Percentiles rank a stretch among this genome's conserved stretches.
Evolutionary conservation across 1,140 invertebrate species (phyloP).

Genomic region (Steinernema khuongi): DNA sequence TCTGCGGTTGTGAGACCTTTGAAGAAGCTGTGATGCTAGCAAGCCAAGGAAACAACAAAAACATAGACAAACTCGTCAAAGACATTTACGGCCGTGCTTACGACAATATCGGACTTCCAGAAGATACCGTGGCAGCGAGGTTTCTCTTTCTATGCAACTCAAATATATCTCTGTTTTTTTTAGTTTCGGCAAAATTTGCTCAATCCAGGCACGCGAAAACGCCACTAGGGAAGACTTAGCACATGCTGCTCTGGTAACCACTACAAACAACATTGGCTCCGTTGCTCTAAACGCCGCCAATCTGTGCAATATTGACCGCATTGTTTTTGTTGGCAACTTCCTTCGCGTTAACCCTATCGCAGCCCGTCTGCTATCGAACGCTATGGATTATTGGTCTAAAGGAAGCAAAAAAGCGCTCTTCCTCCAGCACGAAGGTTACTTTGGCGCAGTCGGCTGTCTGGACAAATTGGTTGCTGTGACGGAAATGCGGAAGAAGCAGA

Average conservation of each 20-base stretch:
- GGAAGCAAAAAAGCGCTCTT: slow-evolving; percentile 81
- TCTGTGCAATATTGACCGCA: slow-evolving; percentile 65
- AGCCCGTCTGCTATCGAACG: slow-evolving; percentile 89
- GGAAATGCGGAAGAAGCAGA: slow-evolving; percentile 6
- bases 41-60: slow-evolving; percentile 82
- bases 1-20: slow-evolving; percentile 90
- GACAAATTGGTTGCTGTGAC: slow-evolving; percentile 64
- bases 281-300: slow-evolving; percentile 91
- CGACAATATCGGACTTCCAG: slow-evolving; percentile 78
- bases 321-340: slow-evolving; percentile 74
- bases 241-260: slow-evolving; percentile 86
- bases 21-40: slow-evolving; percentile 94
- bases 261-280: slow-evolving; percentile 97
- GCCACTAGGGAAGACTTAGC: slow-evolving; percentile 84
- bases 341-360: slow-evolving; percentile 90
- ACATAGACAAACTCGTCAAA: slow-evolving; percentile 87
- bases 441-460: slow-evolving; percentile 85
- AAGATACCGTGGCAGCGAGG: slow-evolving; percentile 86
- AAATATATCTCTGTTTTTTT: slow-evolving; percentile 23
- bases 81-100: slow-evolving; percentile 98
- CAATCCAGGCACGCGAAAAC: slow-evolving; percentile 71
- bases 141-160: slow-evolving; percentile 12
- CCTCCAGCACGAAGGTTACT: slow-evolving; percentile 69
- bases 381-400: slow-evolving; percentile 97
- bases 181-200: slow-evolving; percentile 93